Evolutionary conservation across 2,113 vertebrate species (phyloP).

Genomic region (Antechinus stuartii): DNA sequence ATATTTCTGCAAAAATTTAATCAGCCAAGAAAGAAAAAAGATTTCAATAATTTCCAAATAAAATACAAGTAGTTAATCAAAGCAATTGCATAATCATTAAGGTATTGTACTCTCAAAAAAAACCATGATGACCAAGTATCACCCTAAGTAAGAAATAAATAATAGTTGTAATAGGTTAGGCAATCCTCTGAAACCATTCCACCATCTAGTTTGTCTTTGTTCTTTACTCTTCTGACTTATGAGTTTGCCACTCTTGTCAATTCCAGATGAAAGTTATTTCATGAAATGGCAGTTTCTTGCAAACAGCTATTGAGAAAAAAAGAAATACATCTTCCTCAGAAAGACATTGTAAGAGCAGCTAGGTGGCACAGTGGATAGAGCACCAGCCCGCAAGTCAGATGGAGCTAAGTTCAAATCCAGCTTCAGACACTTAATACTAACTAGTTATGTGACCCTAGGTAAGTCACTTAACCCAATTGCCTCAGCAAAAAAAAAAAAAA

Average conservation of each 20-base stretch:
- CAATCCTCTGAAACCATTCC: background rate
- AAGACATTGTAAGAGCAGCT: background rate
- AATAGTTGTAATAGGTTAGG: too few species aligned
- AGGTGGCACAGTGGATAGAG: too few species aligned
- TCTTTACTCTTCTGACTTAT: background rate
- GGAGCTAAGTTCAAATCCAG: too few species aligned
- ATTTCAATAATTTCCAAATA: background rate
- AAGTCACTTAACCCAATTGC: too few species aligned
- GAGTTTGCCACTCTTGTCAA: background rate
- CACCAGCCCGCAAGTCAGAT: too few species aligned
- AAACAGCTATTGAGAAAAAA: background rate
- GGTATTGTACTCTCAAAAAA: background rate
- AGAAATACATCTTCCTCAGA: background rate
- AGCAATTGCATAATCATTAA: background rate
- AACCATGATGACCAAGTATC: background rate
- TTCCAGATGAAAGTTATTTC: background rate
- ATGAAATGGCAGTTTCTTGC: background rate
- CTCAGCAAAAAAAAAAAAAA: too few species aligned
- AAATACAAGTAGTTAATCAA: background rate
- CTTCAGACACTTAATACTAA: too few species aligned
- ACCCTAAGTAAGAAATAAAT: background rate
- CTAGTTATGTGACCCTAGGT: too few species aligned
- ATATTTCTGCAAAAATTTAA: constrained; percentile 24
- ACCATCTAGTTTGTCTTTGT: background rate
- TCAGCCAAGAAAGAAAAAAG: background rate